Percentiles rank a stretch among this genome's conserved stretches.
Conservation (phyloP, 2,888 invertebrate genomes). For the Melanotus villosus region DNA sequence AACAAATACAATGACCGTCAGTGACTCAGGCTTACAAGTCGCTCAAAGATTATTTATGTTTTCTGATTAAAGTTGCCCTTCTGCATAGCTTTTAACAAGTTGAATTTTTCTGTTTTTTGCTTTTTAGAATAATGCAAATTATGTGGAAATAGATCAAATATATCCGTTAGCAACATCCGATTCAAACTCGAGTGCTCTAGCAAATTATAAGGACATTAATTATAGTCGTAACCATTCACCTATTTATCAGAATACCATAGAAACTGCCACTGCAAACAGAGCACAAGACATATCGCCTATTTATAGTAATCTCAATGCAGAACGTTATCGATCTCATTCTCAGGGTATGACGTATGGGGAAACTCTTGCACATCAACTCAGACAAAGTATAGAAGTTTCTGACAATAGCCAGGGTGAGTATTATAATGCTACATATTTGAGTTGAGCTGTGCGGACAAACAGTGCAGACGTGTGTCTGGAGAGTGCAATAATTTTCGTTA, state of each 20-base stretch:
- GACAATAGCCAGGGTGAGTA: slow-evolving; percentile 69
- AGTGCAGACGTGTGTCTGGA: no score
- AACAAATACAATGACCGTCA: no score
- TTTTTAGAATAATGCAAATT: slow-evolving; percentile 64
- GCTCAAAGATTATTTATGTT: no score
- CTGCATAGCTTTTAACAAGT: no score
- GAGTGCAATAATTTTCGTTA: no score
- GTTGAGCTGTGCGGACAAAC: no score
- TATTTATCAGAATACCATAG: slow-evolving; percentile 71
- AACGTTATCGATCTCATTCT: slow-evolving; percentile 64
- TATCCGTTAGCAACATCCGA: slow-evolving; percentile 69
- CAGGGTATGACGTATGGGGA: slow-evolving; percentile 72
- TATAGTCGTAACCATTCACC: slow-evolving; percentile 70
- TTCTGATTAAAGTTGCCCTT: no score
- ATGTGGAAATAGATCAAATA: slow-evolving; percentile 74
- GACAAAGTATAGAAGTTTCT: slow-evolving; percentile 72
- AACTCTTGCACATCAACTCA: slow-evolving; percentile 71
- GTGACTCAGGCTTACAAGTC: no score
- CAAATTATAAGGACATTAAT: slow-evolving; percentile 62
- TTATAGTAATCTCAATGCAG: slow-evolving; percentile 71
- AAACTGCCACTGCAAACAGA: slow-evolving; percentile 49
- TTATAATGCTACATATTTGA: no score
- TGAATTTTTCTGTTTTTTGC: no score
- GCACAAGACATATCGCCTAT: slow-evolving; percentile 68
- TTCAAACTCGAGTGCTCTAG: slow-evolving; percentile 50